These are phyloP conservation scores for Lepidostoma basale DNA, from an alignment of 1,140 invertebrate species.

Conservation along the genomic window DNA sequence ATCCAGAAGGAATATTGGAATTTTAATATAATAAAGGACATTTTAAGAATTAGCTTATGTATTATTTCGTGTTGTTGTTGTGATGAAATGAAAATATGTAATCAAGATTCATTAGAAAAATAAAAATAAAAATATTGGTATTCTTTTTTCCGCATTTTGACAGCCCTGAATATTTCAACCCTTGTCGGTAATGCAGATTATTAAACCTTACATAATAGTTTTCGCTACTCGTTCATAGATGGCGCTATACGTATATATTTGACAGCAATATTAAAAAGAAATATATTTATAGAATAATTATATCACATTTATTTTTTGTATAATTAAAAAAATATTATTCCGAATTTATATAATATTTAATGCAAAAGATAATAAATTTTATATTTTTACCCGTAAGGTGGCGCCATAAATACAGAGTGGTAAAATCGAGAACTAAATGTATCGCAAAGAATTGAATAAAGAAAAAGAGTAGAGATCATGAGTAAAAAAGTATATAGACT, in stretches of 20 bases:
- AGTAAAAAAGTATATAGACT: too few species aligned
- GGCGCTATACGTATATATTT: neutral
- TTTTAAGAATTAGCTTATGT: too few species aligned
- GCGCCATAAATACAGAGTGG: neutral
- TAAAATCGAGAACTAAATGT: neutral
- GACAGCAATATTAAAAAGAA: neutral
- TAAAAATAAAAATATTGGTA: neutral
- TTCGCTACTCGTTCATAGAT: conserved; percentile 11
- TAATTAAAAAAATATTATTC: neutral
- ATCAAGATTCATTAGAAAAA: neutral
- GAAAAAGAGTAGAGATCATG: too few species aligned
- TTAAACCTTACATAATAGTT: neutral
- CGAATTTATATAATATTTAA: neutral
- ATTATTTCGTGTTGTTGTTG: too few species aligned
- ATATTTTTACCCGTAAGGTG: neutral
- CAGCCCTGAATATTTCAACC: conserved; percentile 4
- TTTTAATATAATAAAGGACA: too few species aligned
- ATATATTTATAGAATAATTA: neutral
- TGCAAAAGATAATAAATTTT: neutral
- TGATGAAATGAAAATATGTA: too few species aligned
- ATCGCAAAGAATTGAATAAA: too few species aligned
- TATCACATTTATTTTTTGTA: neutral
- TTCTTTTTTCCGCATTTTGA: neutral
- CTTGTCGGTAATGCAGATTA: conserved; percentile 8
- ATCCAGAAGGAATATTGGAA: too few species aligned